Base-by-base conservation (phyloP, 2,888 invertebrate species). In the Mactromeris polynyma region DNA sequence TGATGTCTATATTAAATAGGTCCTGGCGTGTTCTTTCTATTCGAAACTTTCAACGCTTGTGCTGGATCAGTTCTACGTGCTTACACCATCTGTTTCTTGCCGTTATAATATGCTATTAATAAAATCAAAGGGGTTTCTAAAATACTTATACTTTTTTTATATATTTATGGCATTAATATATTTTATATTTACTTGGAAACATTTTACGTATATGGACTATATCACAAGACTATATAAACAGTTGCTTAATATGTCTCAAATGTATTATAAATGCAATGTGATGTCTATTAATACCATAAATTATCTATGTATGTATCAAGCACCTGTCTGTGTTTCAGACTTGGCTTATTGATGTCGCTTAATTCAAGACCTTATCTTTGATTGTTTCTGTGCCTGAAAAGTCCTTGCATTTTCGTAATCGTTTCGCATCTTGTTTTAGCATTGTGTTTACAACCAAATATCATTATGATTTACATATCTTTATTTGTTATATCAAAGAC, bases 61-160 rank as follows among this genome's bases (percentile, higher is more conserved):
- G 58, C 58, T 64, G 3, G 26, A 64, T 26, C n/a, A n/a, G n/a
- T 21, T 26, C 9, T 64, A 26, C 58, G 11, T 26, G 9, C 1
- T 64, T 64, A 26, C n/a, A 64, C 58, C 9, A 21, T 64, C 58
- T 64, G n/a, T 64, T 64, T 64, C n/a, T 64, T 64, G 58, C 58
- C 58, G 26, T 26, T 64, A 9, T 46, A 11, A 64, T 26, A n/a
- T 26, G 11, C 26, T 64, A 26, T 64, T 64, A 26, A 26, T 64
- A 9, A 26, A 64, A 64, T 64, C 26, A 9, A 26, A 64, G 11
- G 26, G 26, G 14, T 46, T 64, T 26, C n/a, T 6, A 6, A 6
- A 26, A 64, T 26, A 64, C 26, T 64, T 9, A 58, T 4, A 64
- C 26, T 2, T 64, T 6, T 64, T 21, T 26, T n/a, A 26, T n/a